Base-by-base conservation (phyloP, 2,113 vertebrate genomes). In the Psephotus haematonotus region DNA sequence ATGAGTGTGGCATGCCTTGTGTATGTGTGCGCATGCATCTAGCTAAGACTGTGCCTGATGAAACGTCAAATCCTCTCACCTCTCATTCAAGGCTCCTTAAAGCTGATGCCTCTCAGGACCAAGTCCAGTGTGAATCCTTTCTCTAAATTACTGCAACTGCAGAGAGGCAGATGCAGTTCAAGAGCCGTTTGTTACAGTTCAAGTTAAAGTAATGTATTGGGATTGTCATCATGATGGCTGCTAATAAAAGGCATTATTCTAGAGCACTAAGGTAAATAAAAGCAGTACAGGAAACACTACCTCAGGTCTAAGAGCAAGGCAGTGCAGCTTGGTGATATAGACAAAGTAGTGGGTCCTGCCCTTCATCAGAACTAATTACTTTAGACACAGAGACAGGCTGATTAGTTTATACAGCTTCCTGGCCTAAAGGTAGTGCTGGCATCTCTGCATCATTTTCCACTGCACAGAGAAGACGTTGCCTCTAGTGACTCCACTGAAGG, bases 361-460 rank as follows among this genome's bases (percentile, higher is more conserved):
- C 39, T 91, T 81, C 86, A 64, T 79, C 88, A 95, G 50, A 78
- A 75, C 50, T 78, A 94, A 89, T 86, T 68, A 43, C 50, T 93
- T 91, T 33, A 92, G 90, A 52, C 44, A 37, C 47, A 82, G 68
- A 67, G 28, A 53, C 20, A 78, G 46, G 35, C n/a, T 91, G 77
- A 76, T 92, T 52, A 39, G 13, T 68, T 95, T 86, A 82, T 71
- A 43, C 20, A 79, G 6, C 25, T 91, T 92, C 60, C 63, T 92
- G 79, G 59, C 53, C 68, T 80, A 43, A 82, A 88, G 28, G 71
- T 83, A 84, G 11, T 22, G 19, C 65, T 86, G 80, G 29, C 39
- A 71, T 75, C 27, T 78, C 64, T 72, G 43, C 69, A 57, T 39
- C 16, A 11, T 52, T 86, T 90, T 91, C 39, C 39, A 50, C 25